Percentiles rank a stretch among this genome's conserved stretches.
These are phyloP conservation scores for Lasioglossum baleicum DNA, from an alignment of 1,140 invertebrate species.

Conservation along the genomic window DNA sequence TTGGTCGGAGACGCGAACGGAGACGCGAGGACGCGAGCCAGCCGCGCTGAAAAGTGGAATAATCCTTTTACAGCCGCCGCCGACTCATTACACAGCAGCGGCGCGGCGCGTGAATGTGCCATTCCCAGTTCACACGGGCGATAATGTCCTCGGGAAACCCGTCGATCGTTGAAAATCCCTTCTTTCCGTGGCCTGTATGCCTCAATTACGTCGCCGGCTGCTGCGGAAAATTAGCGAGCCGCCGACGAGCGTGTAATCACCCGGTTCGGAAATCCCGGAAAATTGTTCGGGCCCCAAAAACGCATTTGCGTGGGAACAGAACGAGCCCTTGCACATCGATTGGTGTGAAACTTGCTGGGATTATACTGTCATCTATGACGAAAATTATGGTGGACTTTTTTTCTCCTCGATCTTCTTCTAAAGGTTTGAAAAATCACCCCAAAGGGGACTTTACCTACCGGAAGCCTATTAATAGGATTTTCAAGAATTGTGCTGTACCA, in stretches of 20 bases:
- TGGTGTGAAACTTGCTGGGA: too few species aligned
- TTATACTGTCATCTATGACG: too few species aligned
- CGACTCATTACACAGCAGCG: constrained; percentile 10
- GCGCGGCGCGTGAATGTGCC: constrained; percentile 28
- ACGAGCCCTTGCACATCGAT: too few species aligned
- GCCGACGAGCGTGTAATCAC: background rate
- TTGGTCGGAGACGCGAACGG: background rate
- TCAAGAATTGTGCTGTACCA: too few species aligned
- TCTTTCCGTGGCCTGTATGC: background rate
- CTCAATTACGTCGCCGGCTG: constrained; percentile 10
- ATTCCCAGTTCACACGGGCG: constrained; percentile 41
- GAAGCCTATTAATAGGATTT: too few species aligned
- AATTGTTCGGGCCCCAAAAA: too few species aligned
- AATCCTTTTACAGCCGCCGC: constrained; percentile 31
- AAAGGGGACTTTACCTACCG: too few species aligned
- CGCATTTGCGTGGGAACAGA: too few species aligned
- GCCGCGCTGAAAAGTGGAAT: constrained; percentile 12
- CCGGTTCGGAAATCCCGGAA: too few species aligned
- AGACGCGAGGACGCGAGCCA: background rate
- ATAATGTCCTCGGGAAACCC: constrained; percentile 35
- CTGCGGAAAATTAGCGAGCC: constrained; percentile 8
- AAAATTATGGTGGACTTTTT: too few species aligned
- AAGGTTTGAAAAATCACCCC: too few species aligned
- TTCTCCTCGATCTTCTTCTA: too few species aligned
- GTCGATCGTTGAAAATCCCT: constrained; percentile 1